Evolutionary conservation across 2,113 vertebrate species (phyloP).

Genomic region (Leucopsar rothschildi): DNA sequence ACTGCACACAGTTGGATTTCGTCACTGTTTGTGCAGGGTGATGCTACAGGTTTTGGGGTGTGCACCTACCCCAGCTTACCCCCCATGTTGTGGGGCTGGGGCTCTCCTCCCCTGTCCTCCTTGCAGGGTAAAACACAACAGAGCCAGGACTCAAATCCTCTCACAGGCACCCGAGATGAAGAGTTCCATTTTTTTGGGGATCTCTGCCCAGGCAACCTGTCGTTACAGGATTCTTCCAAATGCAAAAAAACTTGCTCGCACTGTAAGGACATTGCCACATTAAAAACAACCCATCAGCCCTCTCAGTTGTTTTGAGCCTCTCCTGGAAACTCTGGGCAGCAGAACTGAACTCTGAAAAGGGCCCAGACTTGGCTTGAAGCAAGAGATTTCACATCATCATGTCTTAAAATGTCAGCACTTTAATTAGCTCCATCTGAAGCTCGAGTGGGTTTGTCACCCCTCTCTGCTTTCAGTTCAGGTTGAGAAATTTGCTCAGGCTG

Average conservation of each 20-base stretch:
- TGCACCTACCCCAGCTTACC: not conserved
- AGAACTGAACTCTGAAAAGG: conserved; percentile 26
- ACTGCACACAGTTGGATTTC: rapidly evolving
- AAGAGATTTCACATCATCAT: not conserved
- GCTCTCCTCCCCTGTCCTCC: not conserved
- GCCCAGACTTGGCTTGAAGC: conserved; percentile 52
- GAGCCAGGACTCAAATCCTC: not conserved
- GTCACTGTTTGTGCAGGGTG: rapidly evolving
- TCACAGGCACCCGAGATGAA: not conserved
- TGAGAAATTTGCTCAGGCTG: conserved; percentile 27
- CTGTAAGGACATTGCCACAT: not conserved
- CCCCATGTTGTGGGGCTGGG: not conserved
- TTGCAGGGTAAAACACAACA: not conserved
- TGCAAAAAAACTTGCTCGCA: not conserved
- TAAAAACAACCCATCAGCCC: not conserved
- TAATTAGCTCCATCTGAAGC: conserved; percentile 53
- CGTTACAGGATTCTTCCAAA: not conserved
- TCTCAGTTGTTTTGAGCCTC: not conserved
- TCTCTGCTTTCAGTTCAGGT: not conserved
- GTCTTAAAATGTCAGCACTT: conserved; percentile 57
- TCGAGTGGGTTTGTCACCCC: not conserved
- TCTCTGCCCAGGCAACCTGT: not conserved
- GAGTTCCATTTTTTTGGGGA: not conserved
- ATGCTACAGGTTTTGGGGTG: not conserved
- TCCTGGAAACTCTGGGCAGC: not conserved